These are phyloP conservation scores for Spisula subtruncata DNA, from an alignment of 2,888 invertebrate species.

Conservation along the genomic window DNA sequence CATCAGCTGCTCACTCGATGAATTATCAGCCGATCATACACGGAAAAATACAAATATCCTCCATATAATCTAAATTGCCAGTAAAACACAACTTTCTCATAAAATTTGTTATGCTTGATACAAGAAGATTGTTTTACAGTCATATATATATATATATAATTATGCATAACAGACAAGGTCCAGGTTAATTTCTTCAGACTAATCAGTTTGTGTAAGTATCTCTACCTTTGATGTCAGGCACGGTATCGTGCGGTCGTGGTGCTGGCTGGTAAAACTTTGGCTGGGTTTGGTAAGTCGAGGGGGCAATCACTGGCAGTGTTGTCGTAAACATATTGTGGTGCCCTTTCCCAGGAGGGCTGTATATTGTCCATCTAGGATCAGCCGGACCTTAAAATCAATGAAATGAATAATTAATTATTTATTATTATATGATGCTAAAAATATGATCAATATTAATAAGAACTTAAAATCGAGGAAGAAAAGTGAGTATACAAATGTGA, in stretches of 20 bases:
- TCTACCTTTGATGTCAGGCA: conserved; percentile 1
- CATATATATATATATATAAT: too few relatives aligned
- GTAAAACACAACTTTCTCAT: neutral
- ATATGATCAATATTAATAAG: too few relatives aligned
- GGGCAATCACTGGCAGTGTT: neutral
- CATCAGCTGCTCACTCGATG: too few relatives aligned
- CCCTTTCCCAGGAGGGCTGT: neutral
- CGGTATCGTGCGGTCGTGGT: neutral
- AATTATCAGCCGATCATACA: too few relatives aligned
- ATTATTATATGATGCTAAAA: neutral
- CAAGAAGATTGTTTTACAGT: neutral
- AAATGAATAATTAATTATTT: neutral
- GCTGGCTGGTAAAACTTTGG: neutral
- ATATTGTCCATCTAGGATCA: neutral
- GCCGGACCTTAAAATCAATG: neutral
- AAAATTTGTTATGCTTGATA: too few relatives aligned
- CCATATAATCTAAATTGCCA: too few relatives aligned
- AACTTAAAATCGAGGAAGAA: neutral
- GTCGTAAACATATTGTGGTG: neutral
- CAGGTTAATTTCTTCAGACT: too few relatives aligned
- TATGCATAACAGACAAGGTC: too few relatives aligned
- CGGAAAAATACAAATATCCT: too few relatives aligned
- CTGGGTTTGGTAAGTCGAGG: too few relatives aligned
- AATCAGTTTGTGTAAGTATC: neutral
- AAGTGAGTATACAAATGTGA: neutral